Conservation (phyloP, 2,888 invertebrate species). For the Acronicta leporina region DNA sequence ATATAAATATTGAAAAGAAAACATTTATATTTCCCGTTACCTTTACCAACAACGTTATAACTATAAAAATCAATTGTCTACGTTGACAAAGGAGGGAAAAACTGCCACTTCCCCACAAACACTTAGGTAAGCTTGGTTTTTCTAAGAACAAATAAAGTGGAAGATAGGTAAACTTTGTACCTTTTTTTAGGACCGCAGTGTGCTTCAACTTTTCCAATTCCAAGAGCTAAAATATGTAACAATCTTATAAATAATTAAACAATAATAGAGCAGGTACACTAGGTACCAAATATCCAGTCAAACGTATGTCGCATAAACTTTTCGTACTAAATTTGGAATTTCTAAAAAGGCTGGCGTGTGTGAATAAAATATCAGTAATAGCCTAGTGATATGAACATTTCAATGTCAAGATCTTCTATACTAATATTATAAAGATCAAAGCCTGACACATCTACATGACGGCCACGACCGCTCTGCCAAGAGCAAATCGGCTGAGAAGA, state of each 20-base stretch:
- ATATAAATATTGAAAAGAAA: too few species aligned
- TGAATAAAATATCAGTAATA: background rate
- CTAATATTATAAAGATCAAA: too few species aligned
- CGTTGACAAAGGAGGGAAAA: constrained; percentile 9
- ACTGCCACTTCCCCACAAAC: constrained; percentile 5
- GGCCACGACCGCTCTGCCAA: too few species aligned
- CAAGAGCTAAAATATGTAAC: constrained; percentile 34
- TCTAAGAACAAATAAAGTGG: constrained; percentile 15
- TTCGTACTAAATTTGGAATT: constrained; percentile 54
- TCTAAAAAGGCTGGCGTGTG: constrained; percentile 29
- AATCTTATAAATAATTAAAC: constrained; percentile 52
- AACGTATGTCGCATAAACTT: constrained; percentile 57
- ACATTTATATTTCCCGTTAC: background rate
- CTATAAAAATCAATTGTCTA: constrained; percentile 40
- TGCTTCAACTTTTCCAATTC: constrained; percentile 36
- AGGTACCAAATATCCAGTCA: constrained; percentile 42
- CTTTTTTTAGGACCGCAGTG: constrained; percentile 2
- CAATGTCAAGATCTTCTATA: too few species aligned
- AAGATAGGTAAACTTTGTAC: constrained; percentile 9
- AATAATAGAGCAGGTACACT: constrained; percentile 3
- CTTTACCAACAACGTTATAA: constrained; percentile 24
- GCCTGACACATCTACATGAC: too few species aligned
- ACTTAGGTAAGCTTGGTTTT: constrained; percentile 13
- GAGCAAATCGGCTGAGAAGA: too few species aligned
- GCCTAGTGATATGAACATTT: too few species aligned